phyloP scores from a whole-genome alignment of 2,888 invertebrate genomes.

The Drosophila robusta region DNA sequence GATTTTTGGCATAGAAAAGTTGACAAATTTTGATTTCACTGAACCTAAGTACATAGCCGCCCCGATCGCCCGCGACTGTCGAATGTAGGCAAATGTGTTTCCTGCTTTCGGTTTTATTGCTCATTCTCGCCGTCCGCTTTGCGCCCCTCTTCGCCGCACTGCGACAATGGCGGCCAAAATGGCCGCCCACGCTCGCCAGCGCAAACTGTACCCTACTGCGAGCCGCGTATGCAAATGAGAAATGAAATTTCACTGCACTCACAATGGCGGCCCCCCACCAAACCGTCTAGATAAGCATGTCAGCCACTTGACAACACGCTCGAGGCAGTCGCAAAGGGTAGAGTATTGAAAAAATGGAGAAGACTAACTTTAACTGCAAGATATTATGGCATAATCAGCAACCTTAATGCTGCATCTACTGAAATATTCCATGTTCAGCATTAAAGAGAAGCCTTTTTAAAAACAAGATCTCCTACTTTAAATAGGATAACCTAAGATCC shows the following conservation, averaged over 20 bases:
- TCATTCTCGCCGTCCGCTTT: conserved; percentile 19
- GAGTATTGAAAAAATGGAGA: neutral
- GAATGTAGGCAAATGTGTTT: conserved; percentile 64
- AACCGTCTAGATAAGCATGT: neutral
- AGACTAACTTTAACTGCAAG: neutral
- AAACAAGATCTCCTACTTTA: too few relatives aligned
- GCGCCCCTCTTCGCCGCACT: neutral
- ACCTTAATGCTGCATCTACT: too few relatives aligned
- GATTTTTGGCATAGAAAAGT: conserved; percentile 49
- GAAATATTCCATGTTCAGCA: too few relatives aligned
- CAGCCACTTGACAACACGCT: neutral
- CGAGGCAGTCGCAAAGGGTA: neutral
- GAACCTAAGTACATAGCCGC: conserved; percentile 8
- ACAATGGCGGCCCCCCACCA: conserved; percentile 16
- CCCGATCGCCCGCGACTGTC: conserved; percentile 10
- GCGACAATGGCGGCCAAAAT: conserved; percentile 57
- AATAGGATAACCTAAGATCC: too few relatives aligned
- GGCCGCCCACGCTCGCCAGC: conserved; percentile 48
- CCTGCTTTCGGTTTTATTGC: conserved; percentile 72
- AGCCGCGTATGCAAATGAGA: conserved; percentile 59
- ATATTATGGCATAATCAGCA: too few relatives aligned
- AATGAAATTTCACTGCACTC: conserved; percentile 51
- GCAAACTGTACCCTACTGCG: conserved; percentile 5
- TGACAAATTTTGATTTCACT: conserved; percentile 61
- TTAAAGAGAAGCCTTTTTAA: too few relatives aligned